phyloP scores from a whole-genome alignment of 2,797 vertebrate genomes.

The Cuculus canorus region DNA sequence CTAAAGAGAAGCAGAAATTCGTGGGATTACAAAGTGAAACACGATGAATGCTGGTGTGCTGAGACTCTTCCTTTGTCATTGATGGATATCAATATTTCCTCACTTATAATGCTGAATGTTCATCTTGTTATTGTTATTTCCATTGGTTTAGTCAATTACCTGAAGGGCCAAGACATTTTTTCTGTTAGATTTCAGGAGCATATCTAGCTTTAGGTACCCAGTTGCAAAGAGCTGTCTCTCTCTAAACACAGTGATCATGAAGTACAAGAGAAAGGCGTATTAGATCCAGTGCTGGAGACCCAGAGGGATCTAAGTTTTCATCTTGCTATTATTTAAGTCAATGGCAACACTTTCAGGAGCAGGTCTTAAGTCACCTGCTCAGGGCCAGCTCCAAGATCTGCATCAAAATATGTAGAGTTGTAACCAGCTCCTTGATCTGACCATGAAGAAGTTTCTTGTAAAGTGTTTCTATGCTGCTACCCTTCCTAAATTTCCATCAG shows the following conservation, averaged over 20 bases:
- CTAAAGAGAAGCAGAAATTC: conserved; percentile 3
- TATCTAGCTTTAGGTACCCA: background rate
- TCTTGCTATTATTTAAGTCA: background rate
- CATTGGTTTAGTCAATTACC: background rate
- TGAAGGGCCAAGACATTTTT: background rate
- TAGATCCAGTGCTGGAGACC: background rate
- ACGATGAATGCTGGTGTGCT: background rate
- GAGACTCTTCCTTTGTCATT: background rate
- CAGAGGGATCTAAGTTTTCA: background rate
- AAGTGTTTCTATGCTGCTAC: background rate
- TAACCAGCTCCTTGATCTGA: background rate
- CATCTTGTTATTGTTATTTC: background rate
- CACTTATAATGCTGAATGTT: background rate
- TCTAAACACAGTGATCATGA: background rate
- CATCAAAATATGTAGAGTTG: background rate
- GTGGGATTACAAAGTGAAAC: background rate
- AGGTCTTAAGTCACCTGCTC: background rate
- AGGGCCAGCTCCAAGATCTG: background rate
- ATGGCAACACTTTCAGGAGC: background rate
- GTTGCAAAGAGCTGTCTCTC: background rate
- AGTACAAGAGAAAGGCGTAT: background rate
- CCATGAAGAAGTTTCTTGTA: background rate
- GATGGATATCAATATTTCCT: background rate
- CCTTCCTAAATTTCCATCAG: background rate
- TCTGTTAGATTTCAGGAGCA: background rate